phyloP scores from a whole-genome alignment of 2,888 invertebrate species.

The Linnaemya vulpina region DNA sequence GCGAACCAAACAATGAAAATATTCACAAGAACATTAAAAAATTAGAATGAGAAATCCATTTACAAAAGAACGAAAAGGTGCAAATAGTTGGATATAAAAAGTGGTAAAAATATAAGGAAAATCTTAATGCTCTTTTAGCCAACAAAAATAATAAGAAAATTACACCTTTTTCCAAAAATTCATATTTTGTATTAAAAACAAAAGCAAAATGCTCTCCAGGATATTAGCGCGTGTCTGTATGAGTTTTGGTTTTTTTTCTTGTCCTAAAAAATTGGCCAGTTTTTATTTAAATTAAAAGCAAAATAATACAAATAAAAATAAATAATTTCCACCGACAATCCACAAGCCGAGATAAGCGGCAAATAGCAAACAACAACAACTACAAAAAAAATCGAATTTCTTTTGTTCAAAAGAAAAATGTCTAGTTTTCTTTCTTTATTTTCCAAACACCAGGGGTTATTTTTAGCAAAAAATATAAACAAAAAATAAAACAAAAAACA shows the following conservation, averaged over 20 bases:
- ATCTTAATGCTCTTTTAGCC: constrained; percentile 60
- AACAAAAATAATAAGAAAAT: constrained; percentile 33
- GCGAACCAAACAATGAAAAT: constrained; percentile 40
- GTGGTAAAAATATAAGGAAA: constrained; percentile 38
- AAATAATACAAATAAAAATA: neutral
- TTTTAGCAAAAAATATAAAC: constrained; percentile 2
- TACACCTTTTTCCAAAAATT: constrained; percentile 65
- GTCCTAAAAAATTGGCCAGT: constrained; percentile 68
- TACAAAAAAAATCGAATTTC: constrained; percentile 48
- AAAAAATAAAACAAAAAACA: neutral
- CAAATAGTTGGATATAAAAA: constrained; percentile 28
- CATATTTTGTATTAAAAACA: neutral
- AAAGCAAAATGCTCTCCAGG: constrained; percentile 25
- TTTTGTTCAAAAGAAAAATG: constrained; percentile 23
- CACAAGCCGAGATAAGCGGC: constrained; percentile 75
- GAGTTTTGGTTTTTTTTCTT: constrained; percentile 40
- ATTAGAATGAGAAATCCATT: constrained; percentile 47
- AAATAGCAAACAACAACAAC: constrained; percentile 59
- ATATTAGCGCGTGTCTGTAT: constrained; percentile 39
- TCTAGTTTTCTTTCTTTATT: constrained; percentile 36
- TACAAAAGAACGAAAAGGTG: constrained; percentile 56
- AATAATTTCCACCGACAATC: constrained; percentile 71
- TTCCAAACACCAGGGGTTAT: constrained; percentile 54
- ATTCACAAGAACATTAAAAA: constrained; percentile 59
- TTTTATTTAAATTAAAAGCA: constrained; percentile 54